phyloP scores from a whole-genome alignment of 2,888 invertebrate species.

The Choristoneura rosaceana region DNA sequence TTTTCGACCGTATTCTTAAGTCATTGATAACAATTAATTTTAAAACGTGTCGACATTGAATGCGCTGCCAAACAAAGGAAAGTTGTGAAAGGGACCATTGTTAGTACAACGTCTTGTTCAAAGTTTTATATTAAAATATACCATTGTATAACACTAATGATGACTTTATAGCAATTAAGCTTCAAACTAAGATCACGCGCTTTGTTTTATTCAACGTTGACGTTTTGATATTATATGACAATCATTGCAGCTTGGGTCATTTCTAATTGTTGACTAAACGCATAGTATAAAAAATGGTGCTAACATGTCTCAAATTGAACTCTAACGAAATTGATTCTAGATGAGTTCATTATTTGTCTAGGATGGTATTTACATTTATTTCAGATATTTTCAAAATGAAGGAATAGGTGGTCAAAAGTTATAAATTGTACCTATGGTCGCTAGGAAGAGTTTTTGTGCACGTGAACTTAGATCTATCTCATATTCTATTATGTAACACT shows the following conservation, averaged over 20 bases:
- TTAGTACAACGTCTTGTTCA: constrained; percentile 16
- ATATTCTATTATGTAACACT: no score
- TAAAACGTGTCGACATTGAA: constrained; percentile 20
- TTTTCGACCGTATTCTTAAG: constrained; percentile 21
- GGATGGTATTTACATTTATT: no score
- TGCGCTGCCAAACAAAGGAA: constrained; percentile 29
- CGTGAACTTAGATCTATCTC: no score
- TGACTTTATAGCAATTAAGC: constrained; percentile 8
- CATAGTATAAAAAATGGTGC: no score
- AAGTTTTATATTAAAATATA: constrained; percentile 24
- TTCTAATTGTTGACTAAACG: no score
- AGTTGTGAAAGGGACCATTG: constrained; percentile 32
- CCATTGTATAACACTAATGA: constrained; percentile 16
- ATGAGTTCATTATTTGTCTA: no score
- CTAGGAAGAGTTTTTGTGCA: no score
- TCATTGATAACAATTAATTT: constrained; percentile 27
- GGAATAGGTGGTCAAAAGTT: no score
- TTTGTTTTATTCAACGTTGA: not conserved
- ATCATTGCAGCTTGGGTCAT: not conserved
- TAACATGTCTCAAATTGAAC: not conserved
- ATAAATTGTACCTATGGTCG: no score
- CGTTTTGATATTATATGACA: not conserved
- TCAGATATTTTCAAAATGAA: no score
- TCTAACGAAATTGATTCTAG: not conserved
- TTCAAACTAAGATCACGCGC: not conserved